Base-by-base conservation (phyloP, 2,113 vertebrate species). In the Todiramphus saurophagus region DNA sequence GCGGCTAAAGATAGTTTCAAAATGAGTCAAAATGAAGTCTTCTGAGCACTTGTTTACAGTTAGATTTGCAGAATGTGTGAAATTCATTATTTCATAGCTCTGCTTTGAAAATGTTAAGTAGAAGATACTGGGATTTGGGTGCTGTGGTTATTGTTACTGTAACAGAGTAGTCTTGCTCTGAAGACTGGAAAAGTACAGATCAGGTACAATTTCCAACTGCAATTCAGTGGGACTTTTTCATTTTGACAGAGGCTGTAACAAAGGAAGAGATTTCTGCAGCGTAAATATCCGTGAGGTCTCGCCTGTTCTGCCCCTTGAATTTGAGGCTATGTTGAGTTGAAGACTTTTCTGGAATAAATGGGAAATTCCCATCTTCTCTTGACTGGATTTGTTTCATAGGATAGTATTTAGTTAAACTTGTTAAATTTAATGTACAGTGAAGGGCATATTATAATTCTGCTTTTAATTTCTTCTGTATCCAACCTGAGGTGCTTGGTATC, bases 71-170 rank as follows among this genome's bases (percentile, higher is more conserved):
- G 85, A 92, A 90, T 1, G 0, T 83, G 37, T 80, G 58, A 77
- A 90, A 66, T 70, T 53, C 41, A 76, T 70, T 78, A 81, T 91
- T 94, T 91, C 51, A n/a, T 81, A 81, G 16, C 51, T 89, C 24
- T 70, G 10, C 50, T 94, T 89, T 74, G 77, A 63, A 93, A 89
- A 63, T 18, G 10, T 48, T 62, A 64, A 64, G 23, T 51, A 53
- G 66, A 73, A 62, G 41, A 28, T 83, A 44, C 4, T 1, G 0
- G 28, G 43, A 81, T 3, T 17, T 88, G 48, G 13, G 24, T 76
- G 39, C 75, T 80, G 31, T 73, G 59, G 16, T 51, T 92, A 39
- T 53, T 92, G 35, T 20, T 87, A 7, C 58, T 79, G 44, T 56
- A 43, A 56, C 82, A 87, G 33, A 56, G 7, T 21, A 2, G 21